Evolutionary conservation across 2,888 invertebrate genomes (phyloP).

Genomic region (Palloptera scutellata): DNA sequence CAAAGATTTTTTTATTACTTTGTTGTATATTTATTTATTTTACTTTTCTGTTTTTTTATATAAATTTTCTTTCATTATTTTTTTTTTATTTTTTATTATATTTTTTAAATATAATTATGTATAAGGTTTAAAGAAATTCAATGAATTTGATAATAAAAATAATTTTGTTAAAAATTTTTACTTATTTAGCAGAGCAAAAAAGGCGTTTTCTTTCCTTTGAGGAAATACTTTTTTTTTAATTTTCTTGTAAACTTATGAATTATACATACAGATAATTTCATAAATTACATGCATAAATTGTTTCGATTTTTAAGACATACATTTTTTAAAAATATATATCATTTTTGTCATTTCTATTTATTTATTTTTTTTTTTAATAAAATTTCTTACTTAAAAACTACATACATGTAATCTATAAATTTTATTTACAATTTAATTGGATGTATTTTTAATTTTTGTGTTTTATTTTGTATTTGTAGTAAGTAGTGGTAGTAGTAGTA

Average conservation of each 20-base stretch:
- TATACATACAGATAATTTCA: background rate
- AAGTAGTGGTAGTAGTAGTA: background rate
- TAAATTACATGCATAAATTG: constrained; percentile 10
- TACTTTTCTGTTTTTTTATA: constrained; percentile 2
- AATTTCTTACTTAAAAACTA: constrained; percentile 21
- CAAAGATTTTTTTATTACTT: background rate
- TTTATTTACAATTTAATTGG: constrained; percentile 20
- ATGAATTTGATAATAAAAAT: background rate
- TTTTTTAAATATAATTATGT: background rate
- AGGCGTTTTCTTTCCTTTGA: constrained; percentile 43
- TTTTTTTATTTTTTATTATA: background rate
- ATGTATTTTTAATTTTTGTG: constrained; percentile 18
- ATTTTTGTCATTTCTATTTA: constrained; percentile 38
- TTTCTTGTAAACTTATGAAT: constrained; percentile 27
- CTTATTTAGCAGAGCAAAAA: constrained; percentile 23
- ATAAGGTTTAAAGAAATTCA: constrained; percentile 1
- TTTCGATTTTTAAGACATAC: constrained; percentile 35
- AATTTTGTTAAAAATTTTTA: background rate
- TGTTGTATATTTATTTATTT: constrained; percentile 1
- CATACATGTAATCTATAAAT: constrained; percentile 27
- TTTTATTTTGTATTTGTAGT: background rate
- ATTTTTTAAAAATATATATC: constrained; percentile 29
- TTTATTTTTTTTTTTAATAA: constrained; percentile 19
- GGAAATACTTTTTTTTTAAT: constrained; percentile 43
- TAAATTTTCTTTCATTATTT: background rate